Percentiles rank a stretch among this genome's conserved stretches.
phyloP scores from a whole-genome alignment of 2,113 vertebrate species.

The Pollachius pollachius region DNA sequence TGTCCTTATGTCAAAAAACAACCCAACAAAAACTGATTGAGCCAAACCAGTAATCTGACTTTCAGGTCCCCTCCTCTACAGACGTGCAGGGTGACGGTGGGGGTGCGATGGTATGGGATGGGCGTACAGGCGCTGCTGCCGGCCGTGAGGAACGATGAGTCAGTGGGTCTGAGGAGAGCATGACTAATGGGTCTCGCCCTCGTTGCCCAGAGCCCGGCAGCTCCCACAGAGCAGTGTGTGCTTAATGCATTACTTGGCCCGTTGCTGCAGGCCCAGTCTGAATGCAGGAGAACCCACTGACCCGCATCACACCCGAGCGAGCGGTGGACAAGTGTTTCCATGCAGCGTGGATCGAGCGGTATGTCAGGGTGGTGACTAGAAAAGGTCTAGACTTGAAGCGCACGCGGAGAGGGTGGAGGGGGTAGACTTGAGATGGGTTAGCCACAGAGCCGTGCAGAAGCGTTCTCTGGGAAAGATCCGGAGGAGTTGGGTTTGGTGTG shows the following conservation, averaged over 20 bases:
- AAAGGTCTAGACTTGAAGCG: conserved; percentile 6
- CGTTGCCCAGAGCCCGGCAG: no score
- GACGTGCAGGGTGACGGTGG: conserved; percentile 50
- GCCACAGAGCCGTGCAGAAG: conserved; percentile 43
- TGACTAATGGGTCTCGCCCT: no score
- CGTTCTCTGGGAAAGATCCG: not conserved
- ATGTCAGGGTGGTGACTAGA: not conserved
- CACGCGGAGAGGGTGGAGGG: conserved; percentile 14
- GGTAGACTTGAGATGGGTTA: conserved; percentile 50
- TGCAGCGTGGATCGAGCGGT: conserved; percentile 37
- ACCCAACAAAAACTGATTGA: conserved; percentile 35
- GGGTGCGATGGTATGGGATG: not conserved
- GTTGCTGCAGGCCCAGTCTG: no score
- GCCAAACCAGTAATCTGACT: conserved; percentile 78
- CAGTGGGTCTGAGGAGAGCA: no score
- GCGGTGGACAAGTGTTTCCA: conserved; percentile 32
- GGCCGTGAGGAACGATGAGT: no score
- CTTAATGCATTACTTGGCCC: no score
- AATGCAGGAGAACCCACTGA: no score
- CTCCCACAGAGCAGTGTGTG: no score
- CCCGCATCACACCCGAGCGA: no score
- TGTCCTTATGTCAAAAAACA: not conserved
- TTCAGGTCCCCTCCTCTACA: conserved; percentile 85
- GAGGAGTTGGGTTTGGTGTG: not conserved
- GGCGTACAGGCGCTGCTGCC: no score